Conservation (phyloP, 2,888 invertebrate species). For the Dolichomitus sp. region DNA sequence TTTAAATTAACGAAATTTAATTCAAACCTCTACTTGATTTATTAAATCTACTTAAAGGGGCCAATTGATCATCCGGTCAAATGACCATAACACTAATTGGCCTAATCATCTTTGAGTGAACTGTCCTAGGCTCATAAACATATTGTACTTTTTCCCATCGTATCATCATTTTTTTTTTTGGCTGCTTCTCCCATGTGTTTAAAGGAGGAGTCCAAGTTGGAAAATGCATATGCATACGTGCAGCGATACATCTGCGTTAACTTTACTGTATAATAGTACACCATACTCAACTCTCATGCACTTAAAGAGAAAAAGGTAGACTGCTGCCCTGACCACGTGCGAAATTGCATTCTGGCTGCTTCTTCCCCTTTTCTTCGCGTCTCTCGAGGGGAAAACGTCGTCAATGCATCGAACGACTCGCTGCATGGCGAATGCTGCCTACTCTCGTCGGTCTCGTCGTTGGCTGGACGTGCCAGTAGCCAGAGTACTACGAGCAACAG, state of each 20-base stretch:
- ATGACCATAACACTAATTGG: too few species aligned
- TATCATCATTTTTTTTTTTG: neutral
- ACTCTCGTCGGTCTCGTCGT: constrained; percentile 50
- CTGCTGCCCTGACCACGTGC: constrained; percentile 66
- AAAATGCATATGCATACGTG: constrained; percentile 7
- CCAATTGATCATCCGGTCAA: too few species aligned
- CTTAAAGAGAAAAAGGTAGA: constrained; percentile 19
- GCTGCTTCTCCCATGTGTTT: neutral
- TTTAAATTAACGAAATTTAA: too few species aligned
- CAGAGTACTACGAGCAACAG: constrained; percentile 51
- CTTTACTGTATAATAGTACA: constrained; percentile 46
- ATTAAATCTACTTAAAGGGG: too few species aligned
- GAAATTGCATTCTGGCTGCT: constrained; percentile 73
- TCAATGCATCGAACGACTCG: constrained; percentile 47
- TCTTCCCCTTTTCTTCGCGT: constrained; percentile 45
- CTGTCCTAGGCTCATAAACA: too few species aligned
- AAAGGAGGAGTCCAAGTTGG: neutral
- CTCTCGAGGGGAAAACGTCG: constrained; percentile 35
- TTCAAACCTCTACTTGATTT: too few species aligned
- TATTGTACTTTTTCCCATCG: too few species aligned
- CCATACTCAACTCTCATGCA: neutral
- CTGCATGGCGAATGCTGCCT: constrained; percentile 47
- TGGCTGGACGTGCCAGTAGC: constrained; percentile 44
- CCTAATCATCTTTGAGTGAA: too few species aligned
- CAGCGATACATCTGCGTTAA: constrained; percentile 36